Conservation (phyloP, 2,888 invertebrate genomes). For the Pardosa pseudoannulata region DNA sequence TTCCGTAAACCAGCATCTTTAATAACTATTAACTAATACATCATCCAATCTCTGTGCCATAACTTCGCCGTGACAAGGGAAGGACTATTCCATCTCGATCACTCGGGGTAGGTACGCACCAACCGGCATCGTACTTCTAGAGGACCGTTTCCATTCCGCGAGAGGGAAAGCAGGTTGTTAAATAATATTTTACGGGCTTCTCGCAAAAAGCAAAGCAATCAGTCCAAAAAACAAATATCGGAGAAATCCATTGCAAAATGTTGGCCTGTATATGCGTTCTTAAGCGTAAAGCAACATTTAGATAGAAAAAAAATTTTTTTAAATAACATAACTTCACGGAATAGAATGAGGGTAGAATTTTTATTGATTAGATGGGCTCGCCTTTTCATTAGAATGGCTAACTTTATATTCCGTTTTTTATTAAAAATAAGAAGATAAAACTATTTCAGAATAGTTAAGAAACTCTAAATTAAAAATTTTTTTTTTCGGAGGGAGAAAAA, state of each 20-base stretch:
- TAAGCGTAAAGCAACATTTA: not conserved
- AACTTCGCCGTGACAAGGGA: slow-evolving; percentile 68
- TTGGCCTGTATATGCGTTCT: not conserved
- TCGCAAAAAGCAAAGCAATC: slow-evolving; percentile 40
- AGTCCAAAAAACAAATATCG: slow-evolving; percentile 48
- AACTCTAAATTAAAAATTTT: no score
- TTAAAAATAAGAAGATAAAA: no score
- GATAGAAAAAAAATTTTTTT: not conserved
- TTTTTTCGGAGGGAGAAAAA: no score
- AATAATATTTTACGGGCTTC: slow-evolving; percentile 54
- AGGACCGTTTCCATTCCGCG: slow-evolving; percentile 33
- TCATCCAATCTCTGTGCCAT: slow-evolving; percentile 54
- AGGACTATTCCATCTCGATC: slow-evolving; percentile 62
- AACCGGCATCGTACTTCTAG: slow-evolving; percentile 64
- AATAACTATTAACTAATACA: slow-evolving; percentile 60
- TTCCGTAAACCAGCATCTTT: slow-evolving; percentile 20
- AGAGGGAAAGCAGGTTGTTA: slow-evolving; percentile 50
- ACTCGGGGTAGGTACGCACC: slow-evolving; percentile 51
- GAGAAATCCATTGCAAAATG: not conserved
- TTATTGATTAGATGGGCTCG: slow-evolving; percentile 10
- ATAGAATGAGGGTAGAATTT: not conserved
- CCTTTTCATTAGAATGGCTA: not conserved
- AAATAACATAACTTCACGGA: not conserved
- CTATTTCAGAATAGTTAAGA: no score
- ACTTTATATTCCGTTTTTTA: not conserved